phyloP scores from a whole-genome alignment of 2,888 invertebrate species.

The Linnaemya vulpina region DNA sequence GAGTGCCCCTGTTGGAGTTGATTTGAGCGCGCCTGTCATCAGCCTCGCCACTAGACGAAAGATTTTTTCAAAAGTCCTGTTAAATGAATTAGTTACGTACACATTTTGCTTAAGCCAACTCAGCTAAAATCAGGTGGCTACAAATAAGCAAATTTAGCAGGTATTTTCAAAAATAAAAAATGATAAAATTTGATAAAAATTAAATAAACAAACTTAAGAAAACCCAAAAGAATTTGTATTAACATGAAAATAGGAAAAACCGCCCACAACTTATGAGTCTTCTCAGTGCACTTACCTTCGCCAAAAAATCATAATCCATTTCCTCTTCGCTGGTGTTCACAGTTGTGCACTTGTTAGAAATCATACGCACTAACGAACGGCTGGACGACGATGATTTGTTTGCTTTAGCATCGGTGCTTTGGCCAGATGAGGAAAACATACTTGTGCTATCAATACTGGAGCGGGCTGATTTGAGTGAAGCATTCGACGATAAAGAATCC shows the following conservation, averaged over 20 bases:
- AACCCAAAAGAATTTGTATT: neutral
- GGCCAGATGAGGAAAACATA: conserved; percentile 7
- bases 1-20: no score
- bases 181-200: neutral
- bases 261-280: neutral
- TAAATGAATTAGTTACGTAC: no score
- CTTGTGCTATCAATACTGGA: conserved; percentile 58
- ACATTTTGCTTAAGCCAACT: no score
- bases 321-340: conserved; percentile 74
- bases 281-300: conserved; percentile 76
- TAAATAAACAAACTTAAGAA: conserved; percentile 25
- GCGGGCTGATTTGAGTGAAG: conserved; percentile 57
- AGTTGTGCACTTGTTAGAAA: conserved; percentile 75
- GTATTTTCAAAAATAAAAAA: neutral
- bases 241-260: neutral
- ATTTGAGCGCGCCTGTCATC: no score
- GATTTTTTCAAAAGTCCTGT: no score
- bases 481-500: conserved; percentile 72
- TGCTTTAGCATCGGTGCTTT: conserved; percentile 19
- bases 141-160: no score
- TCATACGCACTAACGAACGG: conserved; percentile 79
- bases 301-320: conserved; percentile 79
- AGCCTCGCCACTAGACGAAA: no score
- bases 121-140: no score
- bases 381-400: conserved; percentile 72